Evolutionary conservation across 1,140 invertebrate genomes (phyloP).

Genomic region (Apis mellifera): Amel_HAv3.1 CM009935.2:6179501-6180000

Average conservation of each 20-base stretch:
- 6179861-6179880: no score
- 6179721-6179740: background rate
- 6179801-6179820: background rate
- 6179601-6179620: constrained; percentile 44
- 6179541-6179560: constrained; percentile 49
- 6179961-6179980: no score
- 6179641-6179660: background rate
- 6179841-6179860: no score
- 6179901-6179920: no score
- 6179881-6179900: no score
- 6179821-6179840: background rate
- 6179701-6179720: background rate
- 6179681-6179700: background rate
- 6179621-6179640: background rate
- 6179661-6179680: background rate
- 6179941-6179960: no score
- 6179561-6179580: constrained; percentile 53
- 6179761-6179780: background rate
- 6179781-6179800: background rate
- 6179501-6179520: constrained; percentile 61
- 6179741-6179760: background rate
- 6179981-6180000: no score
- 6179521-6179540: constrained; percentile 27
- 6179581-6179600: constrained; percentile 57
- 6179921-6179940: no score